These are phyloP conservation scores for Eugnorisma glareosa DNA, from an alignment of 2,888 invertebrate species.

Conservation along the genomic window DNA sequence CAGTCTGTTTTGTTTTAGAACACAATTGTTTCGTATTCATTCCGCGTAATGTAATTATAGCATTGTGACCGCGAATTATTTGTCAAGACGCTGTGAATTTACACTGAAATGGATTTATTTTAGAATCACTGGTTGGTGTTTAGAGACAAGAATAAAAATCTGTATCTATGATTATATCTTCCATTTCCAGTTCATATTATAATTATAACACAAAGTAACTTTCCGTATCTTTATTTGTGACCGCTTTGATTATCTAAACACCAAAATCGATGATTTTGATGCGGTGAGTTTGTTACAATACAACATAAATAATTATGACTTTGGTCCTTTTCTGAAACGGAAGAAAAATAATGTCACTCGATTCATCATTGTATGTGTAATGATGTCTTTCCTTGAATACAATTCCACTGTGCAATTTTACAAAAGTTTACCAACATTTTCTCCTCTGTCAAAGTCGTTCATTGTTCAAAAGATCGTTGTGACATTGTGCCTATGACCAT, in stretches of 20 bases:
- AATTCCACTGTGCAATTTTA: not conserved
- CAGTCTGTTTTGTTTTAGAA: constrained; percentile 27
- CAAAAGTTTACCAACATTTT: rapidly evolving
- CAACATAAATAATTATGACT: not conserved
- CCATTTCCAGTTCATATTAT: not conserved
- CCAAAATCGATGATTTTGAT: not conserved
- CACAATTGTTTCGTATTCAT: constrained; percentile 42
- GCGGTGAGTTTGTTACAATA: not conserved
- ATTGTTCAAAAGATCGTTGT: not conserved
- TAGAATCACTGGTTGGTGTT: not conserved
- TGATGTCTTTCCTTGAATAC: not conserved
- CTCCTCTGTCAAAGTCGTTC: not conserved
- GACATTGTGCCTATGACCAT: too few relatives aligned
- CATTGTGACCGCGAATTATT: constrained; percentile 20
- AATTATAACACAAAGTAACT: not conserved
- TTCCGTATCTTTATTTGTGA: not conserved
- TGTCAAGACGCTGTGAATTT: not conserved
- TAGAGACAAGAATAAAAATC: not conserved
- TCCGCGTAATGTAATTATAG: constrained; percentile 25
- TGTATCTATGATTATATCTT: not conserved
- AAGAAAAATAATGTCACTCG: not conserved
- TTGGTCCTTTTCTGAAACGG: not conserved
- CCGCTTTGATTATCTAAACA: not conserved
- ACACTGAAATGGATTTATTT: constrained; percentile 17
- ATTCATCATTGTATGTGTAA: not conserved